Conservation (phyloP, 2,797 vertebrate species). For the Toxotes lorentzi region DNA sequence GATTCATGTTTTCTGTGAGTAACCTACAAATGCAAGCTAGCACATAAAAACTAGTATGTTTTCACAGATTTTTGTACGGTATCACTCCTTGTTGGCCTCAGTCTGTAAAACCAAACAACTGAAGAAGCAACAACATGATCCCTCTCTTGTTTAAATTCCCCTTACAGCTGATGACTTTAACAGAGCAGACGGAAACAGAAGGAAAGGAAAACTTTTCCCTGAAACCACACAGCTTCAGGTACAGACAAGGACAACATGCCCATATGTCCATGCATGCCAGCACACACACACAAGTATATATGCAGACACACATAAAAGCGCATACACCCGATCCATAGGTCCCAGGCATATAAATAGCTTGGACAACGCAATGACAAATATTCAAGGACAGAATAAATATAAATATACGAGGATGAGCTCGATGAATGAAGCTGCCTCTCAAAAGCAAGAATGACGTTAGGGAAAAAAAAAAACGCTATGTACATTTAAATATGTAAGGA, state of each 20-base stretch:
- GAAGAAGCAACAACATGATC: constrained; percentile 28
- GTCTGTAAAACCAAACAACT: constrained; percentile 19
- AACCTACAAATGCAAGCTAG: neutral
- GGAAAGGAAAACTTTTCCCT: constrained; percentile 16
- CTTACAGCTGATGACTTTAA: constrained; percentile 62
- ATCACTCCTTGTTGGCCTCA: neutral
- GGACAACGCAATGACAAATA: neutral
- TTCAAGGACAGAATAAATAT: neutral
- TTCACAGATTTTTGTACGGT: fast-evolving
- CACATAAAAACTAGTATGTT: neutral
- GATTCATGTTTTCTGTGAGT: neutral
- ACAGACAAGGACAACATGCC: constrained; percentile 9
- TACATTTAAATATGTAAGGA: neutral
- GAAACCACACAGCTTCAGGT: constrained; percentile 13
- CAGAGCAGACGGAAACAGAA: constrained; percentile 45
- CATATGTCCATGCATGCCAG: neutral
- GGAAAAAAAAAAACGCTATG: constrained; percentile 1
- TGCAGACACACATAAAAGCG: neutral
- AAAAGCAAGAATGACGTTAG: neutral
- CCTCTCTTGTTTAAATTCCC: constrained; percentile 35
- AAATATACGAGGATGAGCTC: constrained; percentile 13
- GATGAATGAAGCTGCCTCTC: neutral
- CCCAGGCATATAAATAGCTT: constrained; percentile 4
- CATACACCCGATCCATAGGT: neutral
- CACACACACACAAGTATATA: neutral